Percentiles rank a stretch among this genome's conserved stretches.
Conservation (phyloP, 2,888 invertebrate species). For the Amphimallon solstitiale region DNA sequence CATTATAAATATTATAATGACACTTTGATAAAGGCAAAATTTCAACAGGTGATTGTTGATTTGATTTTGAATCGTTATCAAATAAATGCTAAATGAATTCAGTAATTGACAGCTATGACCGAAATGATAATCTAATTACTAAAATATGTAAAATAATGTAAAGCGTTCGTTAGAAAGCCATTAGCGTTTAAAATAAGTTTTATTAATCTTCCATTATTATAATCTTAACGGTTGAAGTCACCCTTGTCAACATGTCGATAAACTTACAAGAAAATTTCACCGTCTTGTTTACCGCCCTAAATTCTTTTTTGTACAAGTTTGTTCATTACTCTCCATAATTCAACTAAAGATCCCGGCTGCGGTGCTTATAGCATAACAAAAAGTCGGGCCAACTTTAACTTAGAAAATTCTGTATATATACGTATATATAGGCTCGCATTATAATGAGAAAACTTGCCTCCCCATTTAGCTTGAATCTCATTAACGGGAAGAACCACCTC, state of each 20-base stretch:
- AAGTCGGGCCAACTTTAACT: conserved; percentile 20
- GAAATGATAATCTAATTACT: too few relatives aligned
- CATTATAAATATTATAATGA: too few relatives aligned
- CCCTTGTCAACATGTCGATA: conserved; percentile 2
- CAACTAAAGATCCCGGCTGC: conserved; percentile 1
- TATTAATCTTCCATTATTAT: too few relatives aligned
- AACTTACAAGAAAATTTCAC: not conserved
- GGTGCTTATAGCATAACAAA: conserved; percentile 1
- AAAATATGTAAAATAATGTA: too few relatives aligned
- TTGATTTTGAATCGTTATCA: too few relatives aligned
- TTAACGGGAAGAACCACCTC: not conserved
- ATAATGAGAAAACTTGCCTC: conserved; percentile 28
- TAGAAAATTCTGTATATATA: conserved; percentile 24
- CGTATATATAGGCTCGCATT: conserved; percentile 3
- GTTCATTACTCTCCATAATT: not conserved
- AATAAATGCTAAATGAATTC: too few relatives aligned
- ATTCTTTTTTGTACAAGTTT: not conserved
- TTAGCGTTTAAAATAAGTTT: too few relatives aligned
- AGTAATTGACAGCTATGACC: too few relatives aligned
- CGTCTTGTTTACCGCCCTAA: not conserved
- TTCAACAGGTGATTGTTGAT: too few relatives aligned
- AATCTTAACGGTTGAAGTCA: too few relatives aligned
- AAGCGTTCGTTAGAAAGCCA: too few relatives aligned
- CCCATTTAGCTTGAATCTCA: conserved; percentile 9
- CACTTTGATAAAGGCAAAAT: too few relatives aligned